Conservation (phyloP, 2,888 invertebrate genomes). For the Rhagonycha lutea region DNA sequence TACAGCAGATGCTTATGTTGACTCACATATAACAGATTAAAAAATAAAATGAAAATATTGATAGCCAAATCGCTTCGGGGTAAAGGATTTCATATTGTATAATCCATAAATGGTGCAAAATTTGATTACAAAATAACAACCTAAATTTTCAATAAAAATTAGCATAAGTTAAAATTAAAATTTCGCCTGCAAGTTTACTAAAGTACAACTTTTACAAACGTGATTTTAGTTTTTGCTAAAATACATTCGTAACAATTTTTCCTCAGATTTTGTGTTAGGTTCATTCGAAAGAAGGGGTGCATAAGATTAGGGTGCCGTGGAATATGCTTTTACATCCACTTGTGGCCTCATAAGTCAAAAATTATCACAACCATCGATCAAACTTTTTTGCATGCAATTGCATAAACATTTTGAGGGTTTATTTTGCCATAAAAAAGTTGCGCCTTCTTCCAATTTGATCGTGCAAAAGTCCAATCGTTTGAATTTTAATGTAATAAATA, state of each 20-base stretch:
- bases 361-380: too few species aligned
- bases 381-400: too few species aligned
- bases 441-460: too few species aligned
- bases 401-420: too few species aligned
- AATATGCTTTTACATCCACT: too few species aligned
- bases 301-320: too few species aligned
- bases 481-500: neutral
- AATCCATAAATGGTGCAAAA: neutral
- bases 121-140: neutral
- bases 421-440: too few species aligned
- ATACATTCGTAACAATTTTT: too few species aligned
- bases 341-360: too few species aligned
- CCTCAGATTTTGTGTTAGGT: too few species aligned
- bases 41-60: neutral
- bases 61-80: neutral
- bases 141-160: neutral
- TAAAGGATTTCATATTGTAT: neutral
- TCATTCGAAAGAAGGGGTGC: too few species aligned
- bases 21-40: neutral
- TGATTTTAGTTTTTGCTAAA: neutral
- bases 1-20: neutral
- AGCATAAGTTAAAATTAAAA: neutral
- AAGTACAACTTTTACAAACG: neutral
- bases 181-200: neutral
- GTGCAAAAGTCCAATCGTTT: too few species aligned